A percentile compares a stretch with the other conserved stretches of the same genome.
These are phyloP conservation scores for Pasiphila rectangulata DNA, from an alignment of 2,888 invertebrate species.

Conservation along the genomic window DNA sequence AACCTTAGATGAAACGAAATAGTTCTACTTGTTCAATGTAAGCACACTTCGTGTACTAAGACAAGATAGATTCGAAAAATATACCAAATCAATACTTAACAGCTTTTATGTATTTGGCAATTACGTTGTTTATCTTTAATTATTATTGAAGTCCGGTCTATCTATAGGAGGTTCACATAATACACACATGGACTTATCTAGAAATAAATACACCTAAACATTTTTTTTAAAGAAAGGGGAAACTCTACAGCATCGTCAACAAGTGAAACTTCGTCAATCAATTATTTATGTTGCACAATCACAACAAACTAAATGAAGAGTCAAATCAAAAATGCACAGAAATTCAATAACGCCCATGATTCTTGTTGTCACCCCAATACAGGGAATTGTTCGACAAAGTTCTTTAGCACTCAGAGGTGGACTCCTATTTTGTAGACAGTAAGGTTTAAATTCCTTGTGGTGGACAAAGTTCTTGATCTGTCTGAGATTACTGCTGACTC, in stretches of 20 bases:
- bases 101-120: too few relatives aligned
- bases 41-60: too few relatives aligned
- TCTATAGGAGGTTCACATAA: too few relatives aligned
- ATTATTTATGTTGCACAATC: slow-evolving; percentile 43
- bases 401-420: slow-evolving; percentile 12
- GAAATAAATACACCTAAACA: not conserved
- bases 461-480: slow-evolving; percentile 41
- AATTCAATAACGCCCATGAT: slow-evolving; percentile 73
- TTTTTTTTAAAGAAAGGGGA: slow-evolving; percentile 1
- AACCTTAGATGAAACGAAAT: not conserved
- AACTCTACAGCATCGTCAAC: slow-evolving; percentile 15
- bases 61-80: too few relatives aligned
- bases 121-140: too few relatives aligned
- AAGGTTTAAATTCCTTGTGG: slow-evolving; percentile 44
- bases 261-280: slow-evolving; percentile 27
- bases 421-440: slow-evolving; percentile 27
- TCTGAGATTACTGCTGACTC: not conserved
- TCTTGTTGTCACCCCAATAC: slow-evolving; percentile 73
- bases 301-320: slow-evolving; percentile 58
- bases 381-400: slow-evolving; percentile 44
- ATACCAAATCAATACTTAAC: too few relatives aligned
- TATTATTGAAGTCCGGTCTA: too few relatives aligned
- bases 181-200: too few relatives aligned
- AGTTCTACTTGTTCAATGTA: not conserved
- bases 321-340: slow-evolving; percentile 73